Evolutionary conservation across 2,113 vertebrate genomes (phyloP).

Genomic region (Cyprinodon variegatus): DNA sequence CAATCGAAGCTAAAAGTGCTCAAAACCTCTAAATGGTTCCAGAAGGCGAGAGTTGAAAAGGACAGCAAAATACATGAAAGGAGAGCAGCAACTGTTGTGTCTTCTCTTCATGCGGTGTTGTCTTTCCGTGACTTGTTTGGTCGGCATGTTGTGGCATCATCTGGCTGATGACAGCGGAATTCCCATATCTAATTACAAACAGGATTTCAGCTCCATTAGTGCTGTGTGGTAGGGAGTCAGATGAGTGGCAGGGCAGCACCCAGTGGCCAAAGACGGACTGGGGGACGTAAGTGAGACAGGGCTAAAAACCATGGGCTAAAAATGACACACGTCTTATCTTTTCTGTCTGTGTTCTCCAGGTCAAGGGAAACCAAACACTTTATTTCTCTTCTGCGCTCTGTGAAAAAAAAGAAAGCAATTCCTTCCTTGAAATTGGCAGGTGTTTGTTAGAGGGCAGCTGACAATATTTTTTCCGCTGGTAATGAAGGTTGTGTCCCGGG

Average conservation of each 20-base stretch:
- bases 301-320: constrained; percentile 5
- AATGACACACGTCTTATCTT: constrained; percentile 43
- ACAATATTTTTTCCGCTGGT: constrained; percentile 84
- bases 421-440: constrained; percentile 81
- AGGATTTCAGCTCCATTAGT: constrained; percentile 99
- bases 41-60: not conserved
- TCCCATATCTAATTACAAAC: constrained; percentile 99
- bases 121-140: constrained; percentile 39
- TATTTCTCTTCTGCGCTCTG: constrained; percentile 43
- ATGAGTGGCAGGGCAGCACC: constrained; percentile 91
- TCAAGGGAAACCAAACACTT: constrained; percentile 82
- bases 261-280: constrained; percentile 85
- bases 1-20: not conserved
- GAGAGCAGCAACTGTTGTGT: constrained; percentile 8
- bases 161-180: constrained; percentile 99
- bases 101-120: constrained; percentile 11
- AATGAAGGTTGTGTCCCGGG: constrained; percentile 82
- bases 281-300: constrained; percentile 45
- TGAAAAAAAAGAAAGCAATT: constrained; percentile 78
- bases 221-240: constrained; percentile 93
- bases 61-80: not conserved
- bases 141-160: constrained; percentile 90
- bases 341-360: constrained; percentile 72
- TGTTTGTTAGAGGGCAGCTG: constrained; percentile 89
- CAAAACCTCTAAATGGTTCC: not conserved